These are phyloP conservation scores for zebrafish (Danio rerio) DNA, from an alignment of 2,113 vertebrate species.

Conservation along the genomic window DNA sequence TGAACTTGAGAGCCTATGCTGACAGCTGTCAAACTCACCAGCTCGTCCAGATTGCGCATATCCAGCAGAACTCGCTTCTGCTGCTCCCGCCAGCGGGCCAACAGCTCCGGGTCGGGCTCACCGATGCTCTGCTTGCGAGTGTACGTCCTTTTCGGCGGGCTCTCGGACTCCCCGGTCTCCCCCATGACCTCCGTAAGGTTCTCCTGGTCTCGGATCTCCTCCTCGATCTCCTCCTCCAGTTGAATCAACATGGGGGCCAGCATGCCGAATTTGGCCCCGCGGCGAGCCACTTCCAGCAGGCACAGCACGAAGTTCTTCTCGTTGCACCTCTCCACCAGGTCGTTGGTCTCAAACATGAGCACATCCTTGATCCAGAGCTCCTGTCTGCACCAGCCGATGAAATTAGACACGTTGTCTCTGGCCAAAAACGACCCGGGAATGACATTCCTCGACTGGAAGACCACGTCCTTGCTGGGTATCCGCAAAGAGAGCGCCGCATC, in stretches of 20 bases:
- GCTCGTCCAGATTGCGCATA: constrained; percentile 91
- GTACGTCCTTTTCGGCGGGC: constrained; percentile 67
- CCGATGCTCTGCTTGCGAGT: constrained; percentile 67
- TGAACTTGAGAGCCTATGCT: not conserved
- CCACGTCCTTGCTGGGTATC: constrained; percentile 83
- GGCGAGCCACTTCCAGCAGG: constrained; percentile 91
- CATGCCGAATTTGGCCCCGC: constrained; percentile 93
- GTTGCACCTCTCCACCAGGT: constrained; percentile 92
- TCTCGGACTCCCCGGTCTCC: constrained; percentile 57
- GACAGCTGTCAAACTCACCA: constrained; percentile 82
- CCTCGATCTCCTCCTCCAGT: constrained; percentile 96
- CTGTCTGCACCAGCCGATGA: constrained; percentile 93
- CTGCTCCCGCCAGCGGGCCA: constrained; percentile 75
- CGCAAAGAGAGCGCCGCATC: constrained; percentile 73
- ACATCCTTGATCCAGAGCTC: constrained; percentile 95
- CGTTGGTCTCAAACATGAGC: constrained; percentile 98
- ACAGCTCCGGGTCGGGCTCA: constrained; percentile 68
- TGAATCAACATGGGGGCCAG: constrained; percentile 95
- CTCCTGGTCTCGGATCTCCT: constrained; percentile 85
- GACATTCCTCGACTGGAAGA: constrained; percentile 86
- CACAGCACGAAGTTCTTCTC: constrained; percentile 97
- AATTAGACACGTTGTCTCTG: constrained; percentile 94
- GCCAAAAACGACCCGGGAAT: constrained; percentile 88
- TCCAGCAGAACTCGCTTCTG: constrained; percentile 86
- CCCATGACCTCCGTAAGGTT: constrained; percentile 59